Conservation (phyloP, 2,888 invertebrate species). For the Drosophila meridionalis region DNA sequence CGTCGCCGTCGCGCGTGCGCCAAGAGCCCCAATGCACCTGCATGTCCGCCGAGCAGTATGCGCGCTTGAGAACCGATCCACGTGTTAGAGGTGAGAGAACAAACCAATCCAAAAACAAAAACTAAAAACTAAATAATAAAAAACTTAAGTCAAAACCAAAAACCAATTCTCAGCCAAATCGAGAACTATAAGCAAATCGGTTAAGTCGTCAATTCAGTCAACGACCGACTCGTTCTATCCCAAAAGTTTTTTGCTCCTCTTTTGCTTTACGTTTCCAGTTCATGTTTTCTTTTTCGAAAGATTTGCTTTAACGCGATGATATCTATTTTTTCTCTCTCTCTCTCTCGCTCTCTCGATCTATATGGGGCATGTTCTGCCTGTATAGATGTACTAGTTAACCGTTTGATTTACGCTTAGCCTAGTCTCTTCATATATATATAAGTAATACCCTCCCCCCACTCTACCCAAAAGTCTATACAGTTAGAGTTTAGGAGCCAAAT, state of each 20-base stretch:
- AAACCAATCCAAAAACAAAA: constrained; percentile 38
- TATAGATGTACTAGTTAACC: constrained; percentile 4
- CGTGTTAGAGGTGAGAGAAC: constrained; percentile 83
- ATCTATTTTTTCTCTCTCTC: constrained; percentile 6
- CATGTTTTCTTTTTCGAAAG: constrained; percentile 6
- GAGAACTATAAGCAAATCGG: constrained; percentile 33
- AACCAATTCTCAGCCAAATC: constrained; percentile 21
- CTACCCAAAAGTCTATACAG: constrained; percentile 35
- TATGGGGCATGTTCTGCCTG: background rate
- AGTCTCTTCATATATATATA: constrained; percentile 26
- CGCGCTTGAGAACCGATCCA: constrained; percentile 88
- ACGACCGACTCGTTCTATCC: constrained; percentile 17
- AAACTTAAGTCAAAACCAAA: constrained; percentile 11
- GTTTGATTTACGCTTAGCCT: constrained; percentile 40
- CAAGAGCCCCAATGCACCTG: constrained; percentile 96
- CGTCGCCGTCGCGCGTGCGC: constrained; percentile 93
- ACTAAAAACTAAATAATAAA: constrained; percentile 29
- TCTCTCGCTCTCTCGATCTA: background rate
- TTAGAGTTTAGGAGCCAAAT: constrained; percentile 52
- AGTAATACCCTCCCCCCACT: constrained; percentile 31
- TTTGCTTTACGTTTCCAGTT: constrained; percentile 26
- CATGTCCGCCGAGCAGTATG: constrained; percentile 97
- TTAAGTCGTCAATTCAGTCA: constrained; percentile 29
- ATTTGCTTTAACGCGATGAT: constrained; percentile 22
- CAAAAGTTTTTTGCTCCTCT: constrained; percentile 8